These are phyloP conservation scores for Pimephales promelas DNA, from an alignment of 2,113 vertebrate species.

Conservation along the genomic window DNA sequence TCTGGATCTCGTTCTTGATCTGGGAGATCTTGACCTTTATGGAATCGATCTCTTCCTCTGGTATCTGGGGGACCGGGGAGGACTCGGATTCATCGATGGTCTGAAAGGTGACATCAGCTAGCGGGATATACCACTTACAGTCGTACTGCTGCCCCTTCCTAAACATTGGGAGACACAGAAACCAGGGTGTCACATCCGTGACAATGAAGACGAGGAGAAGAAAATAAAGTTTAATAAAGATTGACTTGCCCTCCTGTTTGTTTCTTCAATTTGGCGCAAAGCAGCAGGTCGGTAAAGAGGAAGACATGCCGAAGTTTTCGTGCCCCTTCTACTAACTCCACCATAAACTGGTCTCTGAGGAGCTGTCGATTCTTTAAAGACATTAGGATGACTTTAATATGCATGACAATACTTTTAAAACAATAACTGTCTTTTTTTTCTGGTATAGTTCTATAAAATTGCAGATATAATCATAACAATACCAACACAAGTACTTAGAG, in stretches of 20 bases:
- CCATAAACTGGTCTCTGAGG: constrained; percentile 97
- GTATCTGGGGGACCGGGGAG: constrained; percentile 87
- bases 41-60: constrained; percentile 92
- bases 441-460: too few species aligned
- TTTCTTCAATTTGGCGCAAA: constrained; percentile 98
- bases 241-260: constrained; percentile 90
- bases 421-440: too few species aligned
- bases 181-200: not conserved
- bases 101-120: constrained; percentile 94
- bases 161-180: constrained; percentile 36
- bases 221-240: not conserved
- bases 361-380: constrained; percentile 88
- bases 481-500: too few species aligned
- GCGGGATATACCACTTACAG: constrained; percentile 96
- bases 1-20: constrained; percentile 93
- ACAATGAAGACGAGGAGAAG: not conserved
- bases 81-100: constrained; percentile 88
- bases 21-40: constrained; percentile 98
- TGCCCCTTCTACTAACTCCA: constrained; percentile 94
- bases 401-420: too few species aligned
- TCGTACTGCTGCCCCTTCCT: constrained; percentile 97
- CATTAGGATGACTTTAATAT: not conserved
- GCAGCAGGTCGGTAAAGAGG: constrained; percentile 94
- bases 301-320: constrained; percentile 96
- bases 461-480: too few species aligned